These are phyloP conservation scores for Xenopus petersii DNA, from an alignment of 2,797 vertebrate genomes.

Conservation along the genomic window DNA sequence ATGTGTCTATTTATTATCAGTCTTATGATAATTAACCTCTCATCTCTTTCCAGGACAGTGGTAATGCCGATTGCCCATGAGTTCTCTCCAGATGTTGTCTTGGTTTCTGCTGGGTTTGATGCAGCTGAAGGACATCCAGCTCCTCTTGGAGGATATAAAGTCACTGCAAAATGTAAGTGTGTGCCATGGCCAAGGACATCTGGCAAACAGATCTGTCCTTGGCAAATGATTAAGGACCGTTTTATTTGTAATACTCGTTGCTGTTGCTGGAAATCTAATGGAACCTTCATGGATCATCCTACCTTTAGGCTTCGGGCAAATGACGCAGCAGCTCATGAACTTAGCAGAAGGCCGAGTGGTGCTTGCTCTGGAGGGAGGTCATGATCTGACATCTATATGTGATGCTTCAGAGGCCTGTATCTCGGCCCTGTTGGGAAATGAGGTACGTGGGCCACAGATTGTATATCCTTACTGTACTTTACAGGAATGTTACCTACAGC, in stretches of 20 bases:
- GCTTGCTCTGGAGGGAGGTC: constrained; percentile 88
- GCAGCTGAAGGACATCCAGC: constrained; percentile 82
- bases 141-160: constrained; percentile 82
- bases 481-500: no score
- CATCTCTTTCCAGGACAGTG: constrained; percentile 71
- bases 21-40: no score
- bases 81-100: constrained; percentile 87
- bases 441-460: constrained; percentile 64
- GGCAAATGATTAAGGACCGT: no score
- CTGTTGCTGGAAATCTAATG: not conserved
- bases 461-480: no score
- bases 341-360: constrained; percentile 86
- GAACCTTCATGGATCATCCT: fast-evolving
- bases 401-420: constrained; percentile 93
- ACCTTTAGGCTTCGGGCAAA: constrained; percentile 82
- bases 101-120: constrained; percentile 90
- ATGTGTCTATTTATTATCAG: no score
- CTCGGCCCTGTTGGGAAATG: constrained; percentile 81
- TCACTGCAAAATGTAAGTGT: constrained; percentile 87
- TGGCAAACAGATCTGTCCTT: no score
- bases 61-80: constrained; percentile 91
- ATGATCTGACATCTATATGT: constrained; percentile 93
- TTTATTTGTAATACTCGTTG: no score
- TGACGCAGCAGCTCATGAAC: constrained; percentile 89
- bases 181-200: no score